Evolutionary conservation across 2,888 invertebrate genomes (phyloP), one percentile per base, ranked within the genome.

Genomic region (Dromius quadrimaculatus): DNA sequence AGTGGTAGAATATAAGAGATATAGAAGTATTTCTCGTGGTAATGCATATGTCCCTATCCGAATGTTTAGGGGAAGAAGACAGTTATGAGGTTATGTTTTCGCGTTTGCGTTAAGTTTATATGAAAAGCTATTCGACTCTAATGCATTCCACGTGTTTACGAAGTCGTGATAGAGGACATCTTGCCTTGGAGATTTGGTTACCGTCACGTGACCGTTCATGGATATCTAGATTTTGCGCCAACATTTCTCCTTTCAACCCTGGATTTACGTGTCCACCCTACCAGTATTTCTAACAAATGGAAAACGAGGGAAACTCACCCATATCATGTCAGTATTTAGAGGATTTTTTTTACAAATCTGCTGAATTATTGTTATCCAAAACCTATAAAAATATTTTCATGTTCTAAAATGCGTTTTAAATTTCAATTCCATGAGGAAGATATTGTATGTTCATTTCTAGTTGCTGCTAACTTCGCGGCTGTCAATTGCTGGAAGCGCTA

Each of bases 61-160:
- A n/a, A n/a, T n/a, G n/a, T n/a, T n/a, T n/a, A n/a, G n/a, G n/a
- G n/a, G n/a, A n/a, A n/a, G n/a, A n/a, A n/a, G n/a, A n/a, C n/a
- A n/a, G n/a, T n/a, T n/a, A n/a, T n/a, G n/a, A n/a, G 59, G 47
- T 47, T 47, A 47, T 47, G 47, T 47, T 28, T 54, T 54, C 50
- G 50, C 32, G 23, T 15, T 13, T 54, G 28, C 50, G n/a, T 28
- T 43, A 6, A 65, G 65, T 65, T 50, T 65, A 65, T 65, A 65
- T 65, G 65, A 65, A 54, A 65, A 65, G 65, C 65, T 36, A 65
- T 65, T 65, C 50, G 65, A 65, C 65, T 50, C 65, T 65, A 65
- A 65, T 65, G 65, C 65, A 65, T 65, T 65, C 65, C 65, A 65
- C 47, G 47, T 65, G 65, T 65, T 65, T 65, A 65, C 65, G 32